These are phyloP conservation scores for Catotricha subobsoleta DNA, from an alignment of 2,888 invertebrate species.

Conservation along the genomic window DNA sequence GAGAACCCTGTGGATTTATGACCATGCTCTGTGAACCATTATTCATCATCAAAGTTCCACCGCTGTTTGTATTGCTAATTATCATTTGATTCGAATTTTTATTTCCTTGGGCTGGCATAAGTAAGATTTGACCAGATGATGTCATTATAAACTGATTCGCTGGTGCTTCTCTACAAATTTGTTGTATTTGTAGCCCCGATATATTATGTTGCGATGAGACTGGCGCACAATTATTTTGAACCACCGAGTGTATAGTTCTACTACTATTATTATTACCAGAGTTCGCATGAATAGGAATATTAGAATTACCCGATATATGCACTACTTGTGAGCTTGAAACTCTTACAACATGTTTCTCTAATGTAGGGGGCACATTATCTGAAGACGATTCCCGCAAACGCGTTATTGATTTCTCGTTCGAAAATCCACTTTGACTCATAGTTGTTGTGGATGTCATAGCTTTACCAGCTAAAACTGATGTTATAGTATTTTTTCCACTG, in stretches of 20 bases:
- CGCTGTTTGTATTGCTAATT: constrained; percentile 11
- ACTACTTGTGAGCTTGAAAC: not conserved
- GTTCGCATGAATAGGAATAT: not conserved
- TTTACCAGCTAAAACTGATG: constrained; percentile 57
- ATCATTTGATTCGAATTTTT: constrained; percentile 15
- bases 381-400: too few species aligned
- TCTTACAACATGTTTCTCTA: too few species aligned
- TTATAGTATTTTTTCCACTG: constrained; percentile 62
- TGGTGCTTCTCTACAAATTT: constrained; percentile 15
- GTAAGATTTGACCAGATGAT: constrained; percentile 27
- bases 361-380: too few species aligned
- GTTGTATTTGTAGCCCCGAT: constrained; percentile 18
- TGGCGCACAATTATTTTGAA: constrained; percentile 1
- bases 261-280: not conserved
- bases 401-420: not conserved
- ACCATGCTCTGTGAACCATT: constrained; percentile 5
- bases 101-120: constrained; percentile 19
- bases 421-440: constrained; percentile 26
- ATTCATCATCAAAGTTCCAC: constrained; percentile 8
- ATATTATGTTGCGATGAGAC: not conserved
- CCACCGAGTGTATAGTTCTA: not conserved
- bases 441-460: constrained; percentile 61
- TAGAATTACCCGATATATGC: not conserved
- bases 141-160: constrained; percentile 29
- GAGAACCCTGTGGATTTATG: constrained; percentile 8